These are phyloP conservation scores for Ganaspis sp. DNA, from an alignment of 1,140 invertebrate genomes.

Conservation along the genomic window DNA sequence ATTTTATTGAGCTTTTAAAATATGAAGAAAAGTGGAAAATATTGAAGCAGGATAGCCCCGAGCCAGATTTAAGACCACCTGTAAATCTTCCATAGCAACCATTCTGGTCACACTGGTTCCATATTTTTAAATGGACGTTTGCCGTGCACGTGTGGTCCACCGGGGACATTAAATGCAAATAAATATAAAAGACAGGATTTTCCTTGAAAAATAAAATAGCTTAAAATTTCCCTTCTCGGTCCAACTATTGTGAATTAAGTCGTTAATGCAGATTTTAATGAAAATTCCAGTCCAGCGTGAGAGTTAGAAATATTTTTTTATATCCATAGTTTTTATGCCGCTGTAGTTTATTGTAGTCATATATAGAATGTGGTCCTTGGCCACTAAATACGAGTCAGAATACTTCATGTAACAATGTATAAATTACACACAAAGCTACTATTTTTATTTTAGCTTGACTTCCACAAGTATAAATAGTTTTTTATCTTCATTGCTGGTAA, in stretches of 20 bases:
- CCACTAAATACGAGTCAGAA: neutral
- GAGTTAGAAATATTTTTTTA: conserved; percentile 21
- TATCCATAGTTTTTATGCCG: conserved; percentile 3
- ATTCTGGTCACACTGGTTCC: conserved; percentile 78
- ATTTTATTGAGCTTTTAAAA: too few species aligned
- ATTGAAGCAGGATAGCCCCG: conserved; percentile 58
- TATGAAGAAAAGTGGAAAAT: conserved; percentile 36
- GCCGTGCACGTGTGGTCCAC: conserved; percentile 72
- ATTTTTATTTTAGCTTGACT: neutral
- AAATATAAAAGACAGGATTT: conserved; percentile 39
- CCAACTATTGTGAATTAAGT: conserved; percentile 1
- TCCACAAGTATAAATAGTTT: neutral
- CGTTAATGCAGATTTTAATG: neutral
- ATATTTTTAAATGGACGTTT: conserved; percentile 73
- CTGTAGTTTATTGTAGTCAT: conserved; percentile 11
- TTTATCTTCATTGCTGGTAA: neutral
- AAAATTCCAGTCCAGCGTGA: neutral
- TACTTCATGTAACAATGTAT: neutral
- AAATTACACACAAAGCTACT: neutral
- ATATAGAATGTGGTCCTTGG: neutral
- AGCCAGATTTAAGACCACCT: conserved; percentile 70
- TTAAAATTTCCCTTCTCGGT: neutral
- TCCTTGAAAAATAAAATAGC: neutral
- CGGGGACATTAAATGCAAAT: conserved; percentile 63
- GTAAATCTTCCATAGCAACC: conserved; percentile 76